Conservation (phyloP, 2,113 vertebrate genomes). For the Arenaria interpres region DNA sequence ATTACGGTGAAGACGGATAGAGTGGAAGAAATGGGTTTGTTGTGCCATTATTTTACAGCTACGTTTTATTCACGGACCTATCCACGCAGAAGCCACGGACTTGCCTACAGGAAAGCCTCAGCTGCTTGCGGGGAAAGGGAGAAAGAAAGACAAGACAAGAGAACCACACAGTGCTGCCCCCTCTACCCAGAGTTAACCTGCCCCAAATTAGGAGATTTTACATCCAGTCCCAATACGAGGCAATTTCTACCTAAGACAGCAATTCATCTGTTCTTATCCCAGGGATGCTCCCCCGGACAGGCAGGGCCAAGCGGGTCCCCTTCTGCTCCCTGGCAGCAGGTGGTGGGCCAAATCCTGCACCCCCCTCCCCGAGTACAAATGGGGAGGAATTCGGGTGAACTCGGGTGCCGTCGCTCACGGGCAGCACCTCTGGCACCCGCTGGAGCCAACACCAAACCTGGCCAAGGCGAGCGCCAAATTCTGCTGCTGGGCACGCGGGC, state of each 20-base stretch:
- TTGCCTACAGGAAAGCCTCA: background rate
- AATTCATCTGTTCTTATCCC: background rate
- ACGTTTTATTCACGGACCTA: background rate
- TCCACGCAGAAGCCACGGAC: background rate
- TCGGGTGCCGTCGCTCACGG: background rate
- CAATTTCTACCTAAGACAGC: background rate
- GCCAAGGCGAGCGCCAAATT: background rate
- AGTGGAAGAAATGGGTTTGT: background rate
- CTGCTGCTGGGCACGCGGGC: background rate
- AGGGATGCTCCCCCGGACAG: background rate
- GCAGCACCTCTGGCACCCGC: background rate
- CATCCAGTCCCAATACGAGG: fast-evolving
- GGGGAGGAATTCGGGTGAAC: background rate
- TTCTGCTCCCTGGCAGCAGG: background rate
- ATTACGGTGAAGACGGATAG: background rate
- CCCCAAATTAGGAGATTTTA: background rate
- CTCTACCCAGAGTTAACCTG: background rate
- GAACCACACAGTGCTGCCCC: background rate
- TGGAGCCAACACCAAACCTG: background rate
- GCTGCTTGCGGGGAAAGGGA: background rate
- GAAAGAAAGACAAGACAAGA: background rate
- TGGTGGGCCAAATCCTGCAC: background rate
- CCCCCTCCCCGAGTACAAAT: background rate
- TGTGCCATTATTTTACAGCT: background rate
- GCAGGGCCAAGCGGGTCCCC: background rate